These are phyloP conservation scores for Pseudopleuronectes americanus DNA, from an alignment of 2,797 vertebrate genomes.

Conservation along the genomic window DNA sequence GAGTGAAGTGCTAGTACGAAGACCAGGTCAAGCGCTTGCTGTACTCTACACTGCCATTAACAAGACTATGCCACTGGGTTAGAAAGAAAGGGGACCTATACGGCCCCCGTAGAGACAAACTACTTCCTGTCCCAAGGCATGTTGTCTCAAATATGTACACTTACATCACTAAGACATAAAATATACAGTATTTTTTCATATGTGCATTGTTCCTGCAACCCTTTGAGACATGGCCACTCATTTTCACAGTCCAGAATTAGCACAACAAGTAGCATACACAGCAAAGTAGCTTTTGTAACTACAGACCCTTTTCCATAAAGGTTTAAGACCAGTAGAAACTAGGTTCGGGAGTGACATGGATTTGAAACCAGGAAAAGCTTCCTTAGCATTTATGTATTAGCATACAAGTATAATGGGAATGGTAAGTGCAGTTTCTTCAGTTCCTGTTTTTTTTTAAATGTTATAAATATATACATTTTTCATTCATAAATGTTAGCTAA, in stretches of 20 bases:
- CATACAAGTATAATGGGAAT: background rate
- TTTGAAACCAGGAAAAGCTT: background rate
- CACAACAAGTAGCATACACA: slow-evolving; percentile 36
- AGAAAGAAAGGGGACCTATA: background rate
- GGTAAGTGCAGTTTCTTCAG: no score
- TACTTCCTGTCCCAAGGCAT: slow-evolving; percentile 40
- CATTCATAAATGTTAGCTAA: background rate
- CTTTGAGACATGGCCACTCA: slow-evolving; percentile 16
- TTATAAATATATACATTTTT: background rate
- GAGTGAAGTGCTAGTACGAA: slow-evolving; percentile 82
- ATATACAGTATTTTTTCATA: slow-evolving; percentile 17
- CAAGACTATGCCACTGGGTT: slow-evolving; percentile 48
- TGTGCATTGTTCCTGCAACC: slow-evolving; percentile 20
- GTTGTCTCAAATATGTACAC: slow-evolving; percentile 37
- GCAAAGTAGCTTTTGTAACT: slow-evolving; percentile 2
- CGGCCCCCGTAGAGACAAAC: slow-evolving; percentile 5
- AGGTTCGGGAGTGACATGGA: background rate
- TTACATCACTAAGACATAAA: slow-evolving; percentile 24
- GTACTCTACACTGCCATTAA: slow-evolving; percentile 46
- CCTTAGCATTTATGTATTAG: background rate
- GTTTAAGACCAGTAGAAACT: background rate
- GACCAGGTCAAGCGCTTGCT: slow-evolving; percentile 64
- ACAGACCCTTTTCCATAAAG: slow-evolving; percentile 54
- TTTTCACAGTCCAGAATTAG: slow-evolving; percentile 44
- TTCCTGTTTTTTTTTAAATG: background rate